A percentile compares a stretch with the other conserved stretches of the same genome.
These are phyloP conservation scores for Parnassius orleans DNA, from an alignment of 2,888 invertebrate species.

Conservation along the genomic window DNA sequence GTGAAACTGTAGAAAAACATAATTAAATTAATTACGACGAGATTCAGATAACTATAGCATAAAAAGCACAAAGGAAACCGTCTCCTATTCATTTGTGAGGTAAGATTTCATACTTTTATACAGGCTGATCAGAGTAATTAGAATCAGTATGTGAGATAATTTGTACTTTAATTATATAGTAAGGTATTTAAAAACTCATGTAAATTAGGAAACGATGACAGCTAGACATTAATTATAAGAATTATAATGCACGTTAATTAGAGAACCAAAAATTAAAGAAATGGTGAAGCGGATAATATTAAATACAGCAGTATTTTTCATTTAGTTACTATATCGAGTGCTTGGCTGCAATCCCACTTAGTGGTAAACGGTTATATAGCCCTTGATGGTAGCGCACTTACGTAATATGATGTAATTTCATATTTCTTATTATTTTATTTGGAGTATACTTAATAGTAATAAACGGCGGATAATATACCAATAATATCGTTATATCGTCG, in stretches of 20 bases:
- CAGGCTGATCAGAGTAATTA: too few species aligned
- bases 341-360: background rate
- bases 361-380: too few species aligned
- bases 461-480: too few species aligned
- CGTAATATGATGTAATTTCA: too few species aligned
- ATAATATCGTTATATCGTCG: too few species aligned
- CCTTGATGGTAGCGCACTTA: too few species aligned
- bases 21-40: slow-evolving; percentile 13
- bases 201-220: slow-evolving; percentile 18
- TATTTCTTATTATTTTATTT: too few species aligned
- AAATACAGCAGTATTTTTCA: background rate
- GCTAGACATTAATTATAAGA: slow-evolving; percentile 12
- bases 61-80: slow-evolving; percentile 2
- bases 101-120: background rate
- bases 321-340: background rate
- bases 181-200: slow-evolving; percentile 4
- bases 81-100: background rate
- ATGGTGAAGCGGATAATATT: too few species aligned
- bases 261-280: background rate
- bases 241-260: background rate
- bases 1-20: background rate
- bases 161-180: slow-evolving; percentile 14
- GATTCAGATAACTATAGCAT: slow-evolving; percentile 1
- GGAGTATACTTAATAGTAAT: too few species aligned
- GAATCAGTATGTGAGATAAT: slow-evolving; percentile 1